Evolutionary conservation across 2,888 invertebrate genomes (phyloP), one percentile per base, ranked within the genome.

Genomic region (Quadroppia sp.): DNA sequence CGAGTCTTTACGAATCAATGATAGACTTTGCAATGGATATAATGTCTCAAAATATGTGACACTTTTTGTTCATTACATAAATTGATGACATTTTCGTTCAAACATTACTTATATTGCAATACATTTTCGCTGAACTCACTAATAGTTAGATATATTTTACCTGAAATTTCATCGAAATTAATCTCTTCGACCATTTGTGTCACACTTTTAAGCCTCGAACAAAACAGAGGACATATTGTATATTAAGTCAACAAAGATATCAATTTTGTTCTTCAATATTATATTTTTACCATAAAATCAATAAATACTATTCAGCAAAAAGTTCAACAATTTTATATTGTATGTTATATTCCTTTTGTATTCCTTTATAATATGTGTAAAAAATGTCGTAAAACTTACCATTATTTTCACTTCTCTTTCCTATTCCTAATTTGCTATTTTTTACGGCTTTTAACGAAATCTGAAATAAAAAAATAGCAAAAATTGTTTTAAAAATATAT

Each of bases 221-320:
- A n/a, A n/a, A n/a, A n/a, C n/a, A n/a, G n/a, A n/a, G n/a, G n/a
- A n/a, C n/a, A n/a, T n/a, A n/a, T n/a, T n/a, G n/a, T 3, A 50
- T 50, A 61, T 61, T 61, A 61, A 61, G 61, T 61, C 61, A 61
- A 36, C 61, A 32, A 11, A 61, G 28, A 25, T 61, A 32, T 61
- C 61, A 67, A 40, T 36, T 67, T 30, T 40, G 25, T 32, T 59
- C 28, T 28, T 3, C 42, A 20, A 67, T 67, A 67, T 67, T 67
- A 20, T 40, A 67, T 67, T 67, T 64, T 36, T 59, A 59, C 23
- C 67, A 67, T 67, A 20, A 67, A 40, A 67, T 67, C 67, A 67
- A 67, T 67, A 67, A 67, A 67, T 67, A 40, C 67, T 36, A 36
- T 42, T 67, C 67, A 67, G 59, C 59, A 13, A 32, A 59, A 59